These are phyloP conservation scores for Elanus axillaris DNA, from an alignment of 2,113 vertebrate species.

Conservation along the genomic window DNA sequence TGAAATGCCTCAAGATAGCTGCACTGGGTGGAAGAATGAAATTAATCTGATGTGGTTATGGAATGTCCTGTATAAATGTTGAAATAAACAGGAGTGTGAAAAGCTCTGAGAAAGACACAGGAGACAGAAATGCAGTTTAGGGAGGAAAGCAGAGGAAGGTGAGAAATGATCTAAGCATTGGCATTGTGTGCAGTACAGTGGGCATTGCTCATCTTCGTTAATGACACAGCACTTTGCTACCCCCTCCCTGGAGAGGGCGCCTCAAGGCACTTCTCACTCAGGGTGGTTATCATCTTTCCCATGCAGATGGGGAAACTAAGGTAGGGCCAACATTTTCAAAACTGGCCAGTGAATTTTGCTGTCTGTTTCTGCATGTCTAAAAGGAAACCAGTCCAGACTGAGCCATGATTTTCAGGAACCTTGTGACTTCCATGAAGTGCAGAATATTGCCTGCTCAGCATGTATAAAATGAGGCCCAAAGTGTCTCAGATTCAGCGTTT, in stretches of 20 bases:
- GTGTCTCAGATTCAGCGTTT: not conserved
- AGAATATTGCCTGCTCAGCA: not conserved
- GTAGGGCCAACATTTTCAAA: not conserved
- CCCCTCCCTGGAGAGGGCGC: not conserved
- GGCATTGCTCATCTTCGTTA: not conserved
- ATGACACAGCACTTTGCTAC: not conserved
- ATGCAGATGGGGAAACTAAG: not conserved
- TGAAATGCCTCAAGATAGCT: not conserved
- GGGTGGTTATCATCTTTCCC: not conserved
- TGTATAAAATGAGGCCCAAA: not conserved
- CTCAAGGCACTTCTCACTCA: not conserved
- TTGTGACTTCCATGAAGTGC: not conserved
- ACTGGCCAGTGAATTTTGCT: not conserved
- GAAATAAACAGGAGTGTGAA: not conserved
- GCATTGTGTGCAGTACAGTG: not conserved
- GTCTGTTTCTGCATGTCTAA: not conserved
- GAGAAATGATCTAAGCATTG: not conserved
- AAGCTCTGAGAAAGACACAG: not conserved
- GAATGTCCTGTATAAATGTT: not conserved
- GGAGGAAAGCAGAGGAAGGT: conserved; percentile 17
- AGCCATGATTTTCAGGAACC: not conserved
- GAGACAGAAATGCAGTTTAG: not conserved
- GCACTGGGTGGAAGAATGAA: not conserved
- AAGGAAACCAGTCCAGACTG: not conserved
- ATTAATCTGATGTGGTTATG: not conserved